A percentile compares a stretch with the other conserved stretches of the same genome.
Conservation (phyloP, 2,888 invertebrate species). For the Ptilodon capucinus region DNA sequence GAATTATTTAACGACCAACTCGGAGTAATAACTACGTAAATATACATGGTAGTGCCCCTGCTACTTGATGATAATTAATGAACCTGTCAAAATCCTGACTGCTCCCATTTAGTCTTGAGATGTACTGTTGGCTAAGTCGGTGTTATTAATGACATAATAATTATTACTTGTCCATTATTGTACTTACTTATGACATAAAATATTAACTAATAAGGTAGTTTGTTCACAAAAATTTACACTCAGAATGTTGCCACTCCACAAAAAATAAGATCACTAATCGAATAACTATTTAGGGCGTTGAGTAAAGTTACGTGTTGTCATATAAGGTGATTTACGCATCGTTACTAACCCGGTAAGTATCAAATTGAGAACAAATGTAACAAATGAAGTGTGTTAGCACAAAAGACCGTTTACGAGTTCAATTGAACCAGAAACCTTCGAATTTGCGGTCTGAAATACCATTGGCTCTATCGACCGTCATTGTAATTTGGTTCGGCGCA, state of each 20-base stretch:
- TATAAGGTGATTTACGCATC: too few species aligned
- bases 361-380: too few species aligned
- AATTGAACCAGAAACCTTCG: neutral
- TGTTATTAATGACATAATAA: neutral
- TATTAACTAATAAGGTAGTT: too few species aligned
- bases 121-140: neutral
- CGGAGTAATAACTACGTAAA: slow-evolving; percentile 15
- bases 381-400: too few species aligned
- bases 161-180: neutral
- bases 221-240: too few species aligned
- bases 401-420: neutral
- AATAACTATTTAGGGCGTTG: too few species aligned
- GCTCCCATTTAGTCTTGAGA: slow-evolving; percentile 4
- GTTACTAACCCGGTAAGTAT: too few species aligned
- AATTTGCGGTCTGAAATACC: neutral
- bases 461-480: neutral
- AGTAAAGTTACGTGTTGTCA: too few species aligned
- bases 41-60: neutral
- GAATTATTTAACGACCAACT: slow-evolving; percentile 36
- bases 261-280: too few species aligned
- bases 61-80: slow-evolving; percentile 16
- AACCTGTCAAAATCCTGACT: slow-evolving; percentile 18
- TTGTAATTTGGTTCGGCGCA: neutral
- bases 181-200: neutral
- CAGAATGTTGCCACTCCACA: too few species aligned